Evolutionary conservation across 2,113 vertebrate genomes (phyloP), one percentile per base, ranked within the genome.

Genomic region (Aix galericulata): DNA sequence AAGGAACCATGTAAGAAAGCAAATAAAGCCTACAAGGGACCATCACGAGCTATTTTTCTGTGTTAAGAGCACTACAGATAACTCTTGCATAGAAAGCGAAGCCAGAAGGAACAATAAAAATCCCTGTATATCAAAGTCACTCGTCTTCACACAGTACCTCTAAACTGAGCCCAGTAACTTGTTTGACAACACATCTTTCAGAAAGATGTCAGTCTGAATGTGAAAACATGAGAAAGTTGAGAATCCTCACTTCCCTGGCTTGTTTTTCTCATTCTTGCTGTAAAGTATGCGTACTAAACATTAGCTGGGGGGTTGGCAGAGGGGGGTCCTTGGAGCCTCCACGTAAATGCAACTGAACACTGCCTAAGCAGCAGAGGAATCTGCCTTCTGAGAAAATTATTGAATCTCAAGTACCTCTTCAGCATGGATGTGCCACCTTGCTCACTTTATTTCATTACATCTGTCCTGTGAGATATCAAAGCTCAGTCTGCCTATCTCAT

Each of bases 21-120:
- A 87, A 91, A 96, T 73, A 92, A 91, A 94, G 74, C 86, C 81
- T 78, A 62, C 58, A 62, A 91, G 89, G 82, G 71, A 86, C 36
- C 68, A 85, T 71, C 87, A 74, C 10, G 89, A 80, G 89, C 74
- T 91, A 59, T 87, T 92, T 88, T 85, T 85, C 89, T 67, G 27
- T 48, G 50, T 83, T 85, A 95, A 76, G 63, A 92, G 87, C 62
- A 72, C 75, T 74, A 77, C 67, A 85, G 93, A 89, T 60, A 92
- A 89, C 81, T 95, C 71, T 79, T 93, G 93, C 94, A 95, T 74
- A 91, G 82, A 62, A 87, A 87, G 78, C 32, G 44, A 82, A 44
- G 87, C 93, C 93, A 96, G 91, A 94, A 95, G 87, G 91, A 89
- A 91, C 91, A 95, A 92, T 77, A 95, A 95, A 88, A 96, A 79